phyloP scores from a whole-genome alignment of 1,140 invertebrate genomes.

The Drosophila nikananu region DNA sequence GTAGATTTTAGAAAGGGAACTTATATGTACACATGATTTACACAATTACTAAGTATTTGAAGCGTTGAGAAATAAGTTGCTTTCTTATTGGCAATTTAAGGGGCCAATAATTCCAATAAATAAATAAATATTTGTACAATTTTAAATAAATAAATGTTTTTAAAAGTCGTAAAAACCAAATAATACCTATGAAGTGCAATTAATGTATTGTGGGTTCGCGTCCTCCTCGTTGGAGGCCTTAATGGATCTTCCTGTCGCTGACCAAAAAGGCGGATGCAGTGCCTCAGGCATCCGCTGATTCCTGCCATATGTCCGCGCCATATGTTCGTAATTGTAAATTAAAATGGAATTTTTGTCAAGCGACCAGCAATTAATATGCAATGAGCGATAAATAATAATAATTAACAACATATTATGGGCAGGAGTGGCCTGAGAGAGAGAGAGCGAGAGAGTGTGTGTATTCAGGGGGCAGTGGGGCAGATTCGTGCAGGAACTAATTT shows the following conservation, averaged over 20 bases:
- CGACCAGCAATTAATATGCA: conserved; percentile 64
- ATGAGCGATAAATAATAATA: conserved; percentile 72
- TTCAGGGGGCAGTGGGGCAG: conserved; percentile 26
- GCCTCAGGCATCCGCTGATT: conserved; percentile 28
- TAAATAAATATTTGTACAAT: background rate
- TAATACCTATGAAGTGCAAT: background rate
- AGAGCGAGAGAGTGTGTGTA: background rate
- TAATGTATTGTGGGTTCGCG: background rate
- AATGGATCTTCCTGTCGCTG: conserved; percentile 58
- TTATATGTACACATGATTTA: too few species aligned
- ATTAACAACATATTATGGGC: conserved; percentile 62
- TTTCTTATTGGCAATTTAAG: too few species aligned
- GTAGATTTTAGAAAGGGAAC: too few species aligned
- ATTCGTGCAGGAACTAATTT: conserved; percentile 84
- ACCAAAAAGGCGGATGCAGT: conserved; percentile 54
- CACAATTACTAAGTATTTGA: too few species aligned
- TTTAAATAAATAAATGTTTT: too few species aligned
- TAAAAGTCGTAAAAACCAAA: too few species aligned
- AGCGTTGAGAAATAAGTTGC: too few species aligned
- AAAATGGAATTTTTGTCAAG: conserved; percentile 67
- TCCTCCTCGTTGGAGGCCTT: conserved; percentile 13
- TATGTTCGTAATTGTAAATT: conserved; percentile 58
- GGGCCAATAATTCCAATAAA: too few species aligned
- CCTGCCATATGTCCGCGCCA: conserved; percentile 51
- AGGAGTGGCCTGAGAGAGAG: background rate